Conservation (phyloP, 2,113 vertebrate genomes). For the Halcyon malimbica region DNA sequence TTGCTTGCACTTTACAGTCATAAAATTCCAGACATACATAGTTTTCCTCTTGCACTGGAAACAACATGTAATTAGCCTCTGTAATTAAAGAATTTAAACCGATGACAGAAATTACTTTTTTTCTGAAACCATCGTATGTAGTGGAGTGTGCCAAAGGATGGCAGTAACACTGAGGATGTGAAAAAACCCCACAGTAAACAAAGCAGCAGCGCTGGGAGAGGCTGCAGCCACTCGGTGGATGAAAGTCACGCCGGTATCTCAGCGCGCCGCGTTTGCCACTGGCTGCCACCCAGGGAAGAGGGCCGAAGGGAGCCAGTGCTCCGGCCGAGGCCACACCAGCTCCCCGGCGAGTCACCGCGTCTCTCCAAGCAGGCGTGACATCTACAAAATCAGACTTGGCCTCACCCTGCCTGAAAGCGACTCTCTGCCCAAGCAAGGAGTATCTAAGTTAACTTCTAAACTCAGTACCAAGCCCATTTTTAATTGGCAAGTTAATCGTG, state of each 20-base stretch:
- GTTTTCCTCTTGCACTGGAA: background rate
- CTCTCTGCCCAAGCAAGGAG: constrained; percentile 71
- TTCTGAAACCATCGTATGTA: background rate
- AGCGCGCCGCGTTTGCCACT: background rate
- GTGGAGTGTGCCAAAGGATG: background rate
- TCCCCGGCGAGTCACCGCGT: constrained; percentile 70
- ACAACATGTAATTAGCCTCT: background rate
- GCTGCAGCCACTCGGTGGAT: background rate
- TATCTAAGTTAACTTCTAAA: constrained; percentile 71
- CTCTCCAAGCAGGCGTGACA: constrained; percentile 69
- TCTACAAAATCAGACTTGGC: constrained; percentile 40
- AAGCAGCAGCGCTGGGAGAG: background rate
- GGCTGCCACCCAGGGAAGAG: constrained; percentile 26
- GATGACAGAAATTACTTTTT: background rate
- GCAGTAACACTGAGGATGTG: background rate
- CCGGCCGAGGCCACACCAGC: constrained; percentile 2
- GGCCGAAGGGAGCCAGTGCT: constrained; percentile 2
- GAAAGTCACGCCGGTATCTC: background rate
- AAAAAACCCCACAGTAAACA: background rate
- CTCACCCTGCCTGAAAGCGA: constrained; percentile 71
- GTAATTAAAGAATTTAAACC: background rate
- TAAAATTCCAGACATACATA: background rate
- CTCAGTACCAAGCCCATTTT: constrained; percentile 62
- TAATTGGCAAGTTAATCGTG: constrained; percentile 63
- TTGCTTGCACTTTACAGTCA: background rate